phyloP scores from a whole-genome alignment of 2,797 vertebrate genomes.

The Telmatherina bonti region DNA sequence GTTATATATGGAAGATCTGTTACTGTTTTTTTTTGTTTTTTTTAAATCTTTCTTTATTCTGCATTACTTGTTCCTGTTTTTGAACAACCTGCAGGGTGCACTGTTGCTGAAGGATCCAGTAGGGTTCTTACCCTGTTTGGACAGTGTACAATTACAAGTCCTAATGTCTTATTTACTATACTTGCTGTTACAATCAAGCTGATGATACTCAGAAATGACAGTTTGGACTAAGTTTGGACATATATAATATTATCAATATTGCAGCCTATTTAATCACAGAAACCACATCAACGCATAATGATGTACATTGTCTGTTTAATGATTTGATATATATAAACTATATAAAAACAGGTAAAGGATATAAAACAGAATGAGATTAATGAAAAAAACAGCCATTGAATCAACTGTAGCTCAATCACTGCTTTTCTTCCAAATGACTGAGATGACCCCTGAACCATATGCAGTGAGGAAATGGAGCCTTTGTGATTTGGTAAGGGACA shows the following conservation, averaged over 20 bases:
- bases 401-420: slow-evolving; percentile 22
- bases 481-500: slow-evolving; percentile 37
- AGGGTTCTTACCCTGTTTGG: slow-evolving; percentile 48
- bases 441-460: slow-evolving; percentile 53
- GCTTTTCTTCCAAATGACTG: slow-evolving; percentile 50
- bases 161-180: slow-evolving; percentile 23
- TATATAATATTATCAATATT: slow-evolving; percentile 10
- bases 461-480: slow-evolving; percentile 48
- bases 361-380: slow-evolving; percentile 1
- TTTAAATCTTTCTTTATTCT: background rate
- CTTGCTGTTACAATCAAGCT: slow-evolving; percentile 16
- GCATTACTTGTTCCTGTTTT: slow-evolving; percentile 34
- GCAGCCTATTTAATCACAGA: slow-evolving; percentile 22
- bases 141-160: slow-evolving; percentile 38
- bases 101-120: slow-evolving; percentile 72
- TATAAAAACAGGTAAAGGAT: background rate
- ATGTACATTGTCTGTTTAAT: background rate
- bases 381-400: background rate
- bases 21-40: background rate
- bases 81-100: slow-evolving; percentile 73
- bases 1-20: slow-evolving; percentile 12
- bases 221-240: background rate
- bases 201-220: slow-evolving; percentile 22
- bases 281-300: background rate
- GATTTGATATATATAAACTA: slow-evolving; percentile 2